phyloP scores from a whole-genome alignment of 1,140 invertebrate species.

The Ips typographus region DNA sequence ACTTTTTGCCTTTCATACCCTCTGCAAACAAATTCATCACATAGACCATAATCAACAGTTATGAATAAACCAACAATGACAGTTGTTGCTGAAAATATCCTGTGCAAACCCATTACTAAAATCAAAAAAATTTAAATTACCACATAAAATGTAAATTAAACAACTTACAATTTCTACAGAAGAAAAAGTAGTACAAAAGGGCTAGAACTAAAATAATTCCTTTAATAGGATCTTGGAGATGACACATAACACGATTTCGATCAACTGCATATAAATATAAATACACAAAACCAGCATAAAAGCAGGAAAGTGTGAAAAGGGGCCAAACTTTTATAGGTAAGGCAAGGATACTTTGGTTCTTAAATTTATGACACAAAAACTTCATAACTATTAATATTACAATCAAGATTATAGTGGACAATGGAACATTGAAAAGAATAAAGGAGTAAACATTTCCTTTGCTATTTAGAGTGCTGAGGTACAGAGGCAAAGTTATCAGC shows the following conservation, averaged over 20 bases:
- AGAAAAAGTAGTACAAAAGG: conserved; percentile 62
- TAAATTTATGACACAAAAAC: conserved; percentile 39
- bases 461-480: conserved; percentile 43
- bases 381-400: conserved; percentile 36
- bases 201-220: conserved; percentile 60
- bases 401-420: conserved; percentile 36
- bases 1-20: conserved; percentile 54
- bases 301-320: conserved; percentile 36
- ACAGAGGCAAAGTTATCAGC: conserved; percentile 46
- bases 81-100: conserved; percentile 61
- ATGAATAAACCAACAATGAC: conserved; percentile 63
- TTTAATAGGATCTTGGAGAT: conserved; percentile 63
- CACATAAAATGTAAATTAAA: not conserved
- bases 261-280: conserved; percentile 46
- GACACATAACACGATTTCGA: conserved; percentile 57
- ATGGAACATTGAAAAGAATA: conserved; percentile 39
- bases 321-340: conserved; percentile 39
- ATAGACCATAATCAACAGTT: conserved; percentile 63
- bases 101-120: conserved; percentile 61
- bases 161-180: conserved; percentile 61
- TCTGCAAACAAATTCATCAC: conserved; percentile 63
- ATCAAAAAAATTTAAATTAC: conserved; percentile 30
- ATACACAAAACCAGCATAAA: conserved; percentile 41
- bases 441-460: conserved; percentile 45
- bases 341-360: conserved; percentile 39